Evolutionary conservation across 2,113 vertebrate species (phyloP).

Genomic region (Pycnonotus jocosus): DNA sequence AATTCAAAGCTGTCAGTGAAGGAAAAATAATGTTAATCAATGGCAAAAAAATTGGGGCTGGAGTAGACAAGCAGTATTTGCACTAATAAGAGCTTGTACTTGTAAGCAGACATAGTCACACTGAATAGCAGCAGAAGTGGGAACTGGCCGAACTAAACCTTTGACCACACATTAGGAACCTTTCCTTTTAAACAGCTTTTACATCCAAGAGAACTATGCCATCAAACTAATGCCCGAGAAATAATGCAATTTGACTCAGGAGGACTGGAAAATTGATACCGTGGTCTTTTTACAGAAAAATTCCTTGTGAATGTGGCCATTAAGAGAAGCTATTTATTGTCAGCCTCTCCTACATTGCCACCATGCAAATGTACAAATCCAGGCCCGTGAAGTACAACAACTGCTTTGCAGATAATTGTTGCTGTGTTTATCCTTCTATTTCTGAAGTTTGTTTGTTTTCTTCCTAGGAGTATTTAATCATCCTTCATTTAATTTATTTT

Average conservation of each 20-base stretch:
- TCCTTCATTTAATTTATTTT: conserved; percentile 64
- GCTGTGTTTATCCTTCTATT: neutral
- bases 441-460: conserved; percentile 48
- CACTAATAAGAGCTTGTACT: neutral
- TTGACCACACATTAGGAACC: neutral
- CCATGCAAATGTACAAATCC: neutral
- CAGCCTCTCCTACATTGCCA: neutral
- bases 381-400: neutral
- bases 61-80: neutral
- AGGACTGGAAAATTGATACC: neutral
- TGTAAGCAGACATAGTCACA: neutral
- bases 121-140: neutral
- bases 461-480: conserved; percentile 48
- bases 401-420: neutral
- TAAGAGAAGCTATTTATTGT: neutral
- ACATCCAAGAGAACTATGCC: neutral
- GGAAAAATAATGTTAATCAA: neutral
- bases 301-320: neutral
- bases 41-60: neutral
- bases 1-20: neutral
- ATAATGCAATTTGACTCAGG: neutral
- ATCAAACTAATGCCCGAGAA: neutral
- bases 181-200: neutral
- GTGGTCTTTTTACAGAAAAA: neutral
- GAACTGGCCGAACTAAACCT: neutral